Conservation (phyloP, 2,113 vertebrate species). For the Apodemus sylvaticus region DNA sequence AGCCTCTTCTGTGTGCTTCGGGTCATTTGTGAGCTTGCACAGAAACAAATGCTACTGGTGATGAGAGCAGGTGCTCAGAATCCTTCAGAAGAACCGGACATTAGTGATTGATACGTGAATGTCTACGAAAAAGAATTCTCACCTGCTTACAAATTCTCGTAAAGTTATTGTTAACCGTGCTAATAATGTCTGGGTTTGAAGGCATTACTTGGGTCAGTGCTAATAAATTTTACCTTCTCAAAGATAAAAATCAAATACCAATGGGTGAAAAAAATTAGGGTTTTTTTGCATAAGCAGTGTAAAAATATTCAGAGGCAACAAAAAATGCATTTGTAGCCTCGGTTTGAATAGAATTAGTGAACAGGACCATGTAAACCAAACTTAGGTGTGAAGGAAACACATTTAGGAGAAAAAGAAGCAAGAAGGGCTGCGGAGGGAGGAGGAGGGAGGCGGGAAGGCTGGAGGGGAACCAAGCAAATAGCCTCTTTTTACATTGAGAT, state of each 20-base stretch:
- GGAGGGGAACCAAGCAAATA: conserved; percentile 80
- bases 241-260: conserved; percentile 79
- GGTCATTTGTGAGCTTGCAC: conserved; percentile 31
- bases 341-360: conserved; percentile 78
- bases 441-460: conserved; percentile 1
- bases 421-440: conserved; percentile 41
- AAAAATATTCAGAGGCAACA: conserved; percentile 80
- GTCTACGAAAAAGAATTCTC: conserved; percentile 40
- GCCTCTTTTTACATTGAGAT: conserved; percentile 84
- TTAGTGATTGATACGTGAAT: neutral
- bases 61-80: conserved; percentile 23
- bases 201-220: conserved; percentile 41
- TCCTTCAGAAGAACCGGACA: neutral
- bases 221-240: conserved; percentile 51
- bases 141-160: conserved; percentile 55
- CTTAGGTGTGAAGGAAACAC: conserved; percentile 82
- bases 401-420: conserved; percentile 63
- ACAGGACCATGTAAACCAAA: conserved; percentile 81
- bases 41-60: conserved; percentile 45
- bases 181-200: conserved; percentile 48
- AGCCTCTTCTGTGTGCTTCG: conserved; percentile 14
- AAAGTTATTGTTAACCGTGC: conserved; percentile 29
- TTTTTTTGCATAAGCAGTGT: conserved; percentile 77
- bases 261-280: conserved; percentile 64
- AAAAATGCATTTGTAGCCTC: conserved; percentile 71